Conservation (phyloP, 2,797 vertebrate species). For the Chelmon rostratus region DNA sequence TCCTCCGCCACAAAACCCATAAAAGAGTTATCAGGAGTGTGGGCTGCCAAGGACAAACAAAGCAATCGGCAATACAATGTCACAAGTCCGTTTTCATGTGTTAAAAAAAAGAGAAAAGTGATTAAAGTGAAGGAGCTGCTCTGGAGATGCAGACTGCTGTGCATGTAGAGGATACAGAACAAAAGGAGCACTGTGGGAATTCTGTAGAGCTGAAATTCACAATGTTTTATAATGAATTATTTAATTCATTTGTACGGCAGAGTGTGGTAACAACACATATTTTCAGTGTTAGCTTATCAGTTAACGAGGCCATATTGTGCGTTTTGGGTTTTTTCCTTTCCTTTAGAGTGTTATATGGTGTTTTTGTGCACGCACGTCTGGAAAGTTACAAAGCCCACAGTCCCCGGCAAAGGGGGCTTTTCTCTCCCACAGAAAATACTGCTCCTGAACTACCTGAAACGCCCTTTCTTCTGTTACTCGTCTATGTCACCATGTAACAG, state of each 20-base stretch:
- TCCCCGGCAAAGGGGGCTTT: not conserved
- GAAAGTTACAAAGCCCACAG: too few species aligned
- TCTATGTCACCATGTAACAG: too few species aligned
- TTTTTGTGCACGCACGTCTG: too few species aligned
- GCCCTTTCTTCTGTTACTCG: too few species aligned
- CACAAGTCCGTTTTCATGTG: conserved; percentile 44
- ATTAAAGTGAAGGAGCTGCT: conserved; percentile 29
- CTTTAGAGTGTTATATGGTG: too few species aligned
- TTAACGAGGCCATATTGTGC: not conserved
- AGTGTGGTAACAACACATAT: not conserved
- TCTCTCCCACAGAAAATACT: not conserved
- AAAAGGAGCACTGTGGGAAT: not conserved
- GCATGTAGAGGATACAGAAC: conserved; percentile 7
- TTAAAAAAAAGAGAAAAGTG: conserved; percentile 3
- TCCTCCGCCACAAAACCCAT: conserved; percentile 99
- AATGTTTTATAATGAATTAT: not conserved
- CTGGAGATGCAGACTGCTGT: not conserved
- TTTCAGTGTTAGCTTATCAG: not conserved
- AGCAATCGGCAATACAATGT: conserved; percentile 38
- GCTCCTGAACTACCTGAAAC: not conserved
- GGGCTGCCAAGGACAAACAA: conserved; percentile 86
- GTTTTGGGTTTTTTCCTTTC: too few species aligned
- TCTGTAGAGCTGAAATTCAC: not conserved
- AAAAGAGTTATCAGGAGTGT: conserved; percentile 99
- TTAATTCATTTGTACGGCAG: not conserved